A percentile compares a stretch with the other conserved stretches of the same genome.
phyloP scores from a whole-genome alignment of 2,888 invertebrate species.

The Euphydryas editha region DNA sequence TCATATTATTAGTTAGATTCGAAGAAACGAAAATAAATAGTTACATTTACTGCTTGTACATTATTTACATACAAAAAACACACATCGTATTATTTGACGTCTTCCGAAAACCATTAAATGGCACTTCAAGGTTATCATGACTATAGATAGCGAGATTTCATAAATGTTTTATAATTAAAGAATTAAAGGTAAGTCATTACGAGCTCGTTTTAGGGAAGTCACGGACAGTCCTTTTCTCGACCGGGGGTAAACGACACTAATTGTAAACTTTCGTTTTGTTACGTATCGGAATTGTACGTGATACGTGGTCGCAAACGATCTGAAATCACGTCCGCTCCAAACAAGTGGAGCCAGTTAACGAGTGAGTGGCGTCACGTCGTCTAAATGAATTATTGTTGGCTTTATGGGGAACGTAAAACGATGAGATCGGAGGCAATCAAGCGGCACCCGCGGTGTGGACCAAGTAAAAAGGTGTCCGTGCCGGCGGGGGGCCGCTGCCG shows the following conservation, averaged over 20 bases:
- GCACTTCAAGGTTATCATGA: slow-evolving; percentile 36
- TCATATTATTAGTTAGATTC: slow-evolving; percentile 29
- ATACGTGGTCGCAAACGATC: slow-evolving; percentile 34
- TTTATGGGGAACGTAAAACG: slow-evolving; percentile 82
- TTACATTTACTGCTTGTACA: slow-evolving; percentile 33
- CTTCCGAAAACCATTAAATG: slow-evolving; percentile 36
- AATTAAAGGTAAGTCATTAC: slow-evolving; percentile 40
- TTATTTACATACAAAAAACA: slow-evolving; percentile 33
- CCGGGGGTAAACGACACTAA: slow-evolving; percentile 39
- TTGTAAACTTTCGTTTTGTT: slow-evolving; percentile 39
- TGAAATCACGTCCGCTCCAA: slow-evolving; percentile 59
- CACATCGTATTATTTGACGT: slow-evolving; percentile 32
- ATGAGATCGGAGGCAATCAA: slow-evolving; percentile 83
- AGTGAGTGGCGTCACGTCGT: slow-evolving; percentile 82
- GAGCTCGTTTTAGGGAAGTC: slow-evolving; percentile 36
- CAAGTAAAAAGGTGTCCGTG: slow-evolving; percentile 79
- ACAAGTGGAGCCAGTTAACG: slow-evolving; percentile 75
- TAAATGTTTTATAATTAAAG: slow-evolving; percentile 38
- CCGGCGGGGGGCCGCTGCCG: slow-evolving; percentile 69
- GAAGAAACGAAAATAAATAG: slow-evolving; percentile 30
- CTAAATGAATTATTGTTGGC: slow-evolving; percentile 84
- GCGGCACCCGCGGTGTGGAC: slow-evolving; percentile 78
- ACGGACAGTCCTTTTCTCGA: slow-evolving; percentile 34
- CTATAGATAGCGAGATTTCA: slow-evolving; percentile 37
- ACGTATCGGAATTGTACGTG: slow-evolving; percentile 38